Evolutionary conservation across 2,113 vertebrate species (phyloP).

Genomic region (Charadrius vociferus): DNA sequence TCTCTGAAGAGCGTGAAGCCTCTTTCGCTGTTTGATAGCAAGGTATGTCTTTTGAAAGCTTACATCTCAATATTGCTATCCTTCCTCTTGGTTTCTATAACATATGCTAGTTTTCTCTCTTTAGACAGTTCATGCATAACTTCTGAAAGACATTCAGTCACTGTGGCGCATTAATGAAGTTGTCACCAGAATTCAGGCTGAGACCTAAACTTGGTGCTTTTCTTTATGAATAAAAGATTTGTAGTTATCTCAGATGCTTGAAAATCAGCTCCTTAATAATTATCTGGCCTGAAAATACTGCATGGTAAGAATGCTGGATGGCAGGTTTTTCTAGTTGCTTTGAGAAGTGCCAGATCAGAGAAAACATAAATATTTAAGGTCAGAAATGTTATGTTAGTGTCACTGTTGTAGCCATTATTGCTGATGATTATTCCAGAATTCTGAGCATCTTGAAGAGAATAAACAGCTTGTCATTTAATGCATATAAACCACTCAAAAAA

Average conservation of each 20-base stretch:
- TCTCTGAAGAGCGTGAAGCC: constrained; percentile 86
- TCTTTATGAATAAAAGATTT: background rate
- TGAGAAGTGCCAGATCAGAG: background rate
- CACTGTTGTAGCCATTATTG: background rate
- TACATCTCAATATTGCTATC: fast-evolving
- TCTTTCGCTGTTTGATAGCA: constrained; percentile 91
- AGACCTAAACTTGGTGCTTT: background rate
- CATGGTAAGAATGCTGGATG: background rate
- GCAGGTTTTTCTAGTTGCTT: background rate
- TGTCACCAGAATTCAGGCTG: background rate
- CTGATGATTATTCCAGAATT: background rate
- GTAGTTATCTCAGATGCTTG: background rate
- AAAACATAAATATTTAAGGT: background rate
- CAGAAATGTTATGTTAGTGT: background rate
- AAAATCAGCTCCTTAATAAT: background rate
- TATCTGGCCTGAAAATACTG: background rate
- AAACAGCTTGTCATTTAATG: background rate
- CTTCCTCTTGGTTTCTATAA: background rate
- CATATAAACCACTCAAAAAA: background rate
- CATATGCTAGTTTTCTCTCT: background rate
- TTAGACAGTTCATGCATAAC: fast-evolving
- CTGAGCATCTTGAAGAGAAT: background rate
- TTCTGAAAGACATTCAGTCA: background rate
- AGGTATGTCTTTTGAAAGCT: constrained; percentile 74
- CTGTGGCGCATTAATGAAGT: background rate